Conservation (phyloP, 1,140 invertebrate genomes). For the Eubasilissa regina region DNA sequence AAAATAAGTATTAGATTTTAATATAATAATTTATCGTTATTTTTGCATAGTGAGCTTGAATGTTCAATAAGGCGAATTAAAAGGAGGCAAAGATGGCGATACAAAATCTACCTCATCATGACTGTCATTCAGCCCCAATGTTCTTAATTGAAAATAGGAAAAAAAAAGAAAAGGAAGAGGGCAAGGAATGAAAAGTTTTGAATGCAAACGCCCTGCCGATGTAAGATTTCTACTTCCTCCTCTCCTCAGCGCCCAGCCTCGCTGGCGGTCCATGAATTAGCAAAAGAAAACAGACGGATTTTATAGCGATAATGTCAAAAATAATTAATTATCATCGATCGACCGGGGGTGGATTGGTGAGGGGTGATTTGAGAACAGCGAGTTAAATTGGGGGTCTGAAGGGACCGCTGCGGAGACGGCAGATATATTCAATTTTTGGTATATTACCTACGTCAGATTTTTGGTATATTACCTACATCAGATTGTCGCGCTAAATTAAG, state of each 20-base stretch:
- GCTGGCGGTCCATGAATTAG: constrained; percentile 73
- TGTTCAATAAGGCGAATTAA: constrained; percentile 34
- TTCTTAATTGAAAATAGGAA: constrained; percentile 59
- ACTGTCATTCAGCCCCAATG: constrained; percentile 52
- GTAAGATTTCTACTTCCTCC: constrained; percentile 21
- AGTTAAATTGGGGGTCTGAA: constrained; percentile 43
- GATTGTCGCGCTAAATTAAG: too few relatives aligned
- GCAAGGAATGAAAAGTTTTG: constrained; percentile 53
- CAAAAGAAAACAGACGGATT: constrained; percentile 72
- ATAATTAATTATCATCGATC: constrained; percentile 76
- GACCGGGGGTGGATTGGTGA: constrained; percentile 40
- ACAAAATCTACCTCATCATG: constrained; percentile 54
- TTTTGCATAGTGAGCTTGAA: constrained; percentile 24
- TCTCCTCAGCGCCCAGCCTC: constrained; percentile 62
- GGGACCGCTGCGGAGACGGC: constrained; percentile 18
- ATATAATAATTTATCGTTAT: neutral
- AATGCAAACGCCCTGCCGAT: constrained; percentile 56
- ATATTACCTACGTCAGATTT: too few relatives aligned
- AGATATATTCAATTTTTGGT: constrained; percentile 17
- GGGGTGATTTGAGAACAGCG: constrained; percentile 42
- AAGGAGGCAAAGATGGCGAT: constrained; percentile 31
- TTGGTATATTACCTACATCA: too few relatives aligned
- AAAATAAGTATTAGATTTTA: too few relatives aligned
- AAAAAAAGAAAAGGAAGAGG: constrained; percentile 38
- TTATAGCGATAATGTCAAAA: constrained; percentile 75